Evolutionary conservation across 2,113 vertebrate species (phyloP).

Genomic region (Xenopus tropicalis): DNA sequence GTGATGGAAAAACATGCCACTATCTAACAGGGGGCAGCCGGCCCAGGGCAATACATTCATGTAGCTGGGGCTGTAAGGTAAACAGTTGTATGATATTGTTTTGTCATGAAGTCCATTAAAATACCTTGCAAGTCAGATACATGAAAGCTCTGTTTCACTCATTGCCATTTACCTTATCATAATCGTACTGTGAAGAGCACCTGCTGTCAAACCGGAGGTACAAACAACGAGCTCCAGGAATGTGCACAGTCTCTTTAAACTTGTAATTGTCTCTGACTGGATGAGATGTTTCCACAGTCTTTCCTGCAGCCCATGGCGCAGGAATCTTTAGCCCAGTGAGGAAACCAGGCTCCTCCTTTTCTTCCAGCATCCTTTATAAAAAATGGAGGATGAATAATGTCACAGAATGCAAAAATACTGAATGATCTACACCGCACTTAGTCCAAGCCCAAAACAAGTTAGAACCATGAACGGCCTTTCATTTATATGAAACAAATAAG

Average conservation of each 20-base stretch:
- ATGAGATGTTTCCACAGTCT: slow-evolving; percentile 95
- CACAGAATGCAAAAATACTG: too few species aligned
- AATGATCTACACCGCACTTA: too few species aligned
- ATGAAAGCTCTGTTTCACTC: neutral
- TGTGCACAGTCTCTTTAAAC: slow-evolving; percentile 96
- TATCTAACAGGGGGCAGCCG: too few species aligned
- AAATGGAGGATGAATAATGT: neutral
- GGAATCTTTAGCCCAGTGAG: slow-evolving; percentile 96
- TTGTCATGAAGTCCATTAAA: too few species aligned
- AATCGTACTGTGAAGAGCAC: slow-evolving; percentile 98
- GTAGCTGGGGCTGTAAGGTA: too few species aligned
- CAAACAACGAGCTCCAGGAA: slow-evolving; percentile 93
- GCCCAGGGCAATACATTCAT: too few species aligned
- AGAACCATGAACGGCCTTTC: too few species aligned
- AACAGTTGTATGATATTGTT: too few species aligned
- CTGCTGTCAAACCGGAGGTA: slow-evolving; percentile 95
- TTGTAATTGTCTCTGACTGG: slow-evolving; percentile 98
- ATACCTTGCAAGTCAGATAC: neutral
- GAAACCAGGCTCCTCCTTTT: slow-evolving; percentile 94
- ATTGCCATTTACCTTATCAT: slow-evolving; percentile 85
- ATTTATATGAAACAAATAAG: too few species aligned
- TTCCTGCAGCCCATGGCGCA: slow-evolving; percentile 96
- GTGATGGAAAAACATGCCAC: too few species aligned
- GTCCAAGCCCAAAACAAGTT: too few species aligned
- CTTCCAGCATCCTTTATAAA: slow-evolving; percentile 82